Evolutionary conservation across 2,113 vertebrate genomes (phyloP), one percentile per base, ranked within the genome.

Genomic region (Oceanodroma tethys): DNA sequence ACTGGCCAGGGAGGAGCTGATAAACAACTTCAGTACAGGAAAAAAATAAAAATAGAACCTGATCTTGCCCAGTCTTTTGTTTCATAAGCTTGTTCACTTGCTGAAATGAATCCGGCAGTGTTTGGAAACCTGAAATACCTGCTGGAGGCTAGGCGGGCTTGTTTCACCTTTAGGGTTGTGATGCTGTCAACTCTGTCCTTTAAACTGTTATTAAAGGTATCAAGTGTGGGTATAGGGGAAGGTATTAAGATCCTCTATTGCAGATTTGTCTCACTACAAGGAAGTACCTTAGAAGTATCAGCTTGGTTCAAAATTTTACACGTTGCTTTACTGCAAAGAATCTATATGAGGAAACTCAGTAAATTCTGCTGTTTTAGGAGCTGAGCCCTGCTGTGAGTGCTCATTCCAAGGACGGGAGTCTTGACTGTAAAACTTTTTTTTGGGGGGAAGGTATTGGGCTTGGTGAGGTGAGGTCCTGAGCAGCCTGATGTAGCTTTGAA

Each of bases 41-140:
- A 52, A 81, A 90, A 80, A 26, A 40, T 8, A 45, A 80, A 85
- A 95, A 93, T 75, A 94, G 92, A 87, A 91, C 40, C 74, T 36
- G 66, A 87, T 88, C 74, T 52, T 68, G 29, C 92, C 18, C 13
- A 32, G 58, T 25, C 81, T 88, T 91, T 60, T 95, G 93, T 89
- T 96, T 89, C 85, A 53, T 76, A 25, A 85, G 74, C 78, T 75
- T 30, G n/a, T 89, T 90, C 32, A 0, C 48, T 95, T 13, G 66
- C 68, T 79, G 83, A 89, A 87, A 95, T 72, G 65, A 86, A 95
- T 86, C 83, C 2, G 6, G 75, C 47, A 12, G 53, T 0, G 16
- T 8, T n/a, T 67, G 87, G 87, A 89, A 96, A 95, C 86, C 86
- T 95, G 96, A 93, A 96, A 82, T 91, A 95, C 93, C 96, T 83